Percentiles rank a stretch among this genome's conserved stretches.
Conservation (phyloP, 2,797 vertebrate species). For the Crocodylus rhombifer region DNA sequence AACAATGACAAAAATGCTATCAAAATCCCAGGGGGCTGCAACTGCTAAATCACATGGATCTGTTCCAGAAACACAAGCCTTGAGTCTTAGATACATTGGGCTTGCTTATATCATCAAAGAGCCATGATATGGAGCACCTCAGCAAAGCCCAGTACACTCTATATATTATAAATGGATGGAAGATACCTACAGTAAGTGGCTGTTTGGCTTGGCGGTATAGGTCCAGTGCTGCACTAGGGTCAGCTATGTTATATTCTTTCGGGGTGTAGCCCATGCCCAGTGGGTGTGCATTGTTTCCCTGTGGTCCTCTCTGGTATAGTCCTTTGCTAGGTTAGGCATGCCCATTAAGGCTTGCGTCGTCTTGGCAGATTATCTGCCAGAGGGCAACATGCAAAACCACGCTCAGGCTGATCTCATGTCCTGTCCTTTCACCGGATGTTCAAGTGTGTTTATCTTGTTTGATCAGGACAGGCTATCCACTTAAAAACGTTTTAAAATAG, state of each 20-base stretch:
- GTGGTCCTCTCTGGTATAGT: too few species aligned
- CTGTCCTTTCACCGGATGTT: conserved; percentile 22
- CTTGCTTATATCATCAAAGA: too few species aligned
- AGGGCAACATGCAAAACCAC: conserved; percentile 49
- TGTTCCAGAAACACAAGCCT: neutral
- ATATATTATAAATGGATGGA: too few species aligned
- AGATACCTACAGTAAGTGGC: neutral
- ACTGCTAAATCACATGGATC: neutral
- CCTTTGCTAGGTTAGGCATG: too few species aligned
- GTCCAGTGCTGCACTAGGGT: neutral
- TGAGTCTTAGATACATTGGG: too few species aligned
- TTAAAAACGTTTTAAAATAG: conserved; percentile 27
- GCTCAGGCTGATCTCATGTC: neutral
- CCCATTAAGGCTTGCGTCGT: neutral
- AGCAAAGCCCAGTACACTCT: too few species aligned
- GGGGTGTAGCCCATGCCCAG: too few species aligned
- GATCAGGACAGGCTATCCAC: neutral
- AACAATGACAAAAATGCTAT: neutral
- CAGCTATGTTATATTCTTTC: too few species aligned
- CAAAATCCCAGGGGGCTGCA: neutral
- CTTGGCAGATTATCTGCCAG: neutral
- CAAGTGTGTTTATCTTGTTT: neutral
- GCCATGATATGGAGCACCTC: too few species aligned
- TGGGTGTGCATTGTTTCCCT: too few species aligned
- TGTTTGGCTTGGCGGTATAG: neutral